Evolutionary conservation across 2,888 invertebrate species (phyloP), one percentile per base, ranked within the genome.

Genomic region (Yponomeuta sedellus): DNA sequence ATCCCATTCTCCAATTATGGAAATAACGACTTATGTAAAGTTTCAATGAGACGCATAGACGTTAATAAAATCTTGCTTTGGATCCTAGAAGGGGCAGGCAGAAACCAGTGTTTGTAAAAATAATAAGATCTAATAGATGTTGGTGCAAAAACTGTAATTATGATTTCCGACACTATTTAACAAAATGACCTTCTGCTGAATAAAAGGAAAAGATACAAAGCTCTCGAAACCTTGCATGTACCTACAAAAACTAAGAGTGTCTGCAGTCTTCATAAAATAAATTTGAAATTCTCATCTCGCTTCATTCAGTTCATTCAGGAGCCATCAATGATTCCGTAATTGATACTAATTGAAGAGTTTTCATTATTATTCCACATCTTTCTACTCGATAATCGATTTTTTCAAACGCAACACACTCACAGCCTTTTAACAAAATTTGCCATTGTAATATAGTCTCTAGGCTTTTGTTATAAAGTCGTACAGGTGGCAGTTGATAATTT

Each of bases 261-360:
- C 61, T 34, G 34, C 61, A 12, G 12, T 22, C 28, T 61, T n/a
- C 34, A 61, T 11, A 64, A 56, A 56, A 56, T 3, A 22, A 64
- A 56, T 28, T 85, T 79, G 71, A 73, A 78, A 88, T 87, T 84
- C 88, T 77, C 70, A 76, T 84, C 84, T 81, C 82, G 88, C 75
- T 76, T 71, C 73, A 68, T 70, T 71, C 71, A 74, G 76, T 79
- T 82, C 81, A 81, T 84, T 83, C 81, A 76, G 77, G 73, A 76
- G 77, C 83, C 82, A 82, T 82, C 84, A 83, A 85, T 86, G 85
- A 81, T 84, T 87, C 82, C 83, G 81, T 84, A 89, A 91, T 89
- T 89, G 87, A 82, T 78, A 88, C 84, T 84, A 87, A 90, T 85
- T 86, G 80, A 85, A 79, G 34, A 34, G 80, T 77, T 83, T 83